These are phyloP conservation scores for Pygoscelis antarcticus DNA, from an alignment of 2,113 vertebrate genomes.

Conservation along the genomic window DNA sequence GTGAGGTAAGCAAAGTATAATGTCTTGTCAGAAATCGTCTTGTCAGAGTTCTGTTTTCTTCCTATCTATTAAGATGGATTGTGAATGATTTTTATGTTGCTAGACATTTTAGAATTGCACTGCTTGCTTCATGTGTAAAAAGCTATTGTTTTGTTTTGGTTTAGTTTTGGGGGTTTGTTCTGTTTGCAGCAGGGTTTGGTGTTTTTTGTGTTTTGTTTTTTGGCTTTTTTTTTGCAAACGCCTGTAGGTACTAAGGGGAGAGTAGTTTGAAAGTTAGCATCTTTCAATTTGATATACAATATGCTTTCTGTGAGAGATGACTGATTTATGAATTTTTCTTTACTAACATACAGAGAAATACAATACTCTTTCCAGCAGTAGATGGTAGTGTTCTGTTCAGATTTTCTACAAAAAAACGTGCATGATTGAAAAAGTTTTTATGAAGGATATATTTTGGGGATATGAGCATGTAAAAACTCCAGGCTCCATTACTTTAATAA, in stretches of 20 bases:
- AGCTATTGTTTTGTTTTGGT: background rate
- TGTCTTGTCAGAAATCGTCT: slow-evolving; percentile 60
- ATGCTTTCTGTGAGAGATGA: background rate
- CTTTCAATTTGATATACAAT: background rate
- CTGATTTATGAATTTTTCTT: slow-evolving; percentile 2
- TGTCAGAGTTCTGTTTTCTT: slow-evolving; percentile 10
- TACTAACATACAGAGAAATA: background rate
- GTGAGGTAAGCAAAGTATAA: slow-evolving; percentile 84
- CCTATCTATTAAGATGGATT: background rate
- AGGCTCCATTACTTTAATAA: background rate
- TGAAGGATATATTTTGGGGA: background rate
- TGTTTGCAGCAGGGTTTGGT: background rate
- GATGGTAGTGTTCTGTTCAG: background rate
- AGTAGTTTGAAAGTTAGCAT: background rate
- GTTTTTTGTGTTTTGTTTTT: too few relatives aligned
- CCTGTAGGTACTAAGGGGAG: background rate
- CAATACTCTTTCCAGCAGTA: background rate
- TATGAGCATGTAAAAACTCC: background rate
- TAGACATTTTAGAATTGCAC: background rate
- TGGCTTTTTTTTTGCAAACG: background rate
- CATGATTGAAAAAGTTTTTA: background rate
- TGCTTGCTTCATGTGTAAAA: background rate
- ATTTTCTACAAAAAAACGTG: background rate
- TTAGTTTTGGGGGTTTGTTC: background rate
- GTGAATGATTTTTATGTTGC: background rate